These are phyloP conservation scores for Callorhinus ursinus DNA, from an alignment of 2,113 vertebrate species.

Conservation along the genomic window DNA sequence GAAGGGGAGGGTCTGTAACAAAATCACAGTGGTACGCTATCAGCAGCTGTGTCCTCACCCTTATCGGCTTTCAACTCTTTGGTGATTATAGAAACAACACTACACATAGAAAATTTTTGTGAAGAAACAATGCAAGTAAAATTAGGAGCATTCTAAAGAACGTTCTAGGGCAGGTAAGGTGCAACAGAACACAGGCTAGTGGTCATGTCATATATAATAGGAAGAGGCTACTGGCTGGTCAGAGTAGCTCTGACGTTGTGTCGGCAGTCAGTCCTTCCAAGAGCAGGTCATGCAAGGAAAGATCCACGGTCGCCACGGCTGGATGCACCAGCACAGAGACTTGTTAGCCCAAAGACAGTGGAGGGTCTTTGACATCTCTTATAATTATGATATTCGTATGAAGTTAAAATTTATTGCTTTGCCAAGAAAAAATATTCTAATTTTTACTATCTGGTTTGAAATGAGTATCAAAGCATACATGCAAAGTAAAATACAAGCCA, in stretches of 20 bases:
- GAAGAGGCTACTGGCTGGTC: neutral
- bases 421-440: neutral
- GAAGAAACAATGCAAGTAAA: neutral
- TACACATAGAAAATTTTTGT: neutral
- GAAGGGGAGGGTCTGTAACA: neutral
- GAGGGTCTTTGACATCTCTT: neutral
- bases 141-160: neutral
- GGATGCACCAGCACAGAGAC: neutral
- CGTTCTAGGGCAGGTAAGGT: too few relatives aligned
- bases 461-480: neutral
- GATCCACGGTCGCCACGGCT: rapidly evolving
- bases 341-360: neutral
- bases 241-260: neutral
- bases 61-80: neutral
- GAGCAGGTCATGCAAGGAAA: neutral
- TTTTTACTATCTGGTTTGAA: constrained; percentile 32
- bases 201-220: neutral
- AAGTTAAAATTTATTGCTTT: neutral
- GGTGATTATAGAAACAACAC: neutral
- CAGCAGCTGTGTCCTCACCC: neutral
- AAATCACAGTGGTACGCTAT: rapidly evolving
- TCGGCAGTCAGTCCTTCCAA: neutral
- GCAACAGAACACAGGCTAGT: neutral
- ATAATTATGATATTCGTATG: rapidly evolving
- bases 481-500: neutral